Base-by-base conservation (phyloP, 2,113 vertebrate genomes). In the Bos indicus region DNA sequence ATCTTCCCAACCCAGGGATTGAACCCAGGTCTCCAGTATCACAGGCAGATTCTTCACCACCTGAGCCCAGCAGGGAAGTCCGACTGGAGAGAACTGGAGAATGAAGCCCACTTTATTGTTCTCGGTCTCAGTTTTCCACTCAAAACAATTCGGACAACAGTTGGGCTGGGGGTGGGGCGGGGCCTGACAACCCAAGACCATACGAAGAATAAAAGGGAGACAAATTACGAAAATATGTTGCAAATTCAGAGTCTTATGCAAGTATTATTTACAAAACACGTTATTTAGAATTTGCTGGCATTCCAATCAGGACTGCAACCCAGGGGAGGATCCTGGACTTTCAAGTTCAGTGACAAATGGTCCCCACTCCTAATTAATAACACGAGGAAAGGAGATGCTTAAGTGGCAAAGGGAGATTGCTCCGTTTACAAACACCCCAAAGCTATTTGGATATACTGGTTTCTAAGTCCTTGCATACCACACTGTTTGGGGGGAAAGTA, bases 371-470 rank as follows among this genome's bases (percentile, higher is more conserved):
- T 14, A 48, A 52, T 26, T 36, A 40, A 40, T 48, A 60, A 91
- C 23, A 13, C 0, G 0, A 87, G 43, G 80, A 85, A 86, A 48
- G 0, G 0, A 17, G 40, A 71, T 30, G 7, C 26, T 19, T 28
- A 46, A 5, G 23, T 4, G 16, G n/a, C 36, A 25, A 92, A 77
- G 23, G 30, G 30, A 87, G 74, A 15, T 15, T 0, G 78, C 26
- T 43, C 56, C 17, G 0, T 9, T 48, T 10, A 77, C 7, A 74
- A 4, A 12, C 1, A 16, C 25, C 21, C 33, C 9, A 74, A 5
- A 28, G 51, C 52, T 87, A n/a, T 19, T 40, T 33, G 33, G 11
- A n/a, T 14, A 54, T 1, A 43, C 8, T 48, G 40, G 7, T 74
- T 93, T n/a, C 71, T 46, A 80, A 78, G n/a, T 33, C 13, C 25